Evolutionary conservation across 2,888 invertebrate genomes (phyloP).

Genomic region (Lasioglossum calceatum): DNA sequence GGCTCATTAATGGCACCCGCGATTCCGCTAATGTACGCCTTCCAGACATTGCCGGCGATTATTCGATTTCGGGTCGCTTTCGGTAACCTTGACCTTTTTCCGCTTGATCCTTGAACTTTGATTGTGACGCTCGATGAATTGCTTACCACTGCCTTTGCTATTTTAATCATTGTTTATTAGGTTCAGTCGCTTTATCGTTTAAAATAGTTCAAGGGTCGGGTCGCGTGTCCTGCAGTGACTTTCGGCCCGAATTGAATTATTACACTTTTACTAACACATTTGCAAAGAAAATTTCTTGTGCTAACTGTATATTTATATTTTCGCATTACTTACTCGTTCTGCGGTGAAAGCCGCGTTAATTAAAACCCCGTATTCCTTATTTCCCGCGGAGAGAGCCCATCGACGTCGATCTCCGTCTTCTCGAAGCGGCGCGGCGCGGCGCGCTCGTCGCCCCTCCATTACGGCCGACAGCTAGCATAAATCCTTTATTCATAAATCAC

Average conservation of each 20-base stretch:
- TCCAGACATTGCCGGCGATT: neutral
- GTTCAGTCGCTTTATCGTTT: neutral
- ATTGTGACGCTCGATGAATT: neutral
- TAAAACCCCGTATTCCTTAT: neutral
- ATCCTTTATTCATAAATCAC: conserved; percentile 60
- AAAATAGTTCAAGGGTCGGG: neutral
- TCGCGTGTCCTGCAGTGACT: neutral
- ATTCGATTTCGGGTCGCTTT: neutral
- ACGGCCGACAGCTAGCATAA: conserved; percentile 35
- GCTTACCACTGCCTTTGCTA: neutral
- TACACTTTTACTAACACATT: neutral
- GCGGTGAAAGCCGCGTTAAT: neutral
- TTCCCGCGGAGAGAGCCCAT: neutral
- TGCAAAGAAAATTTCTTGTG: neutral
- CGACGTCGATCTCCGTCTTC: conserved; percentile 28
- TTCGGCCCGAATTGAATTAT: neutral
- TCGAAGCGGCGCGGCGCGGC: conserved; percentile 14
- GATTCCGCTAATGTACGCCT: neutral
- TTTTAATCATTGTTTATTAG: neutral
- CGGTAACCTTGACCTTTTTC: neutral
- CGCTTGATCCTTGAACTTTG: neutral
- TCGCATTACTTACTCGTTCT: neutral
- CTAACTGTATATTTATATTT: neutral
- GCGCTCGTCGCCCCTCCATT: conserved; percentile 34
- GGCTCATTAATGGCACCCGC: conserved; percentile 40